Evolutionary conservation across 1,140 invertebrate genomes (phyloP).

Genomic region (Lordiphosa stackelbergi): DNA sequence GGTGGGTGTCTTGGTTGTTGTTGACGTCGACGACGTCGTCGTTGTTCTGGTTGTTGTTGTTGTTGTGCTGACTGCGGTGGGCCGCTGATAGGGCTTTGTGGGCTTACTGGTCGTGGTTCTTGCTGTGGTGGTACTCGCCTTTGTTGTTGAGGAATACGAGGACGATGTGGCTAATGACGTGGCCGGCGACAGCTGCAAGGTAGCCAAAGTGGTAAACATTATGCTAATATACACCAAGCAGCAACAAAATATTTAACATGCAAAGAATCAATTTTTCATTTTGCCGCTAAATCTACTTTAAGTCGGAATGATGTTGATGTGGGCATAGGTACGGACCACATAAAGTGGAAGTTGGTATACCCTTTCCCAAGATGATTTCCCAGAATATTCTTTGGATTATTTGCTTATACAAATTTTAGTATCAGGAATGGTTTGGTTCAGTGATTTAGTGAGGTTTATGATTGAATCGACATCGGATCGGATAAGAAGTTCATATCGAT

Average conservation of each 20-base stretch:
- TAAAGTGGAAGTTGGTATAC: background rate
- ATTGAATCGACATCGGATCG: no score
- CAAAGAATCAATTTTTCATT: constrained; percentile 76
- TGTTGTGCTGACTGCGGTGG: constrained; percentile 21
- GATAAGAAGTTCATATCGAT: no score
- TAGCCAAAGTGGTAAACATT: constrained; percentile 71
- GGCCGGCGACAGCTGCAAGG: constrained; percentile 66
- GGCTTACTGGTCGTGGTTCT: constrained; percentile 31
- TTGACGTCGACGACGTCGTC: constrained; percentile 24
- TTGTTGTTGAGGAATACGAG: constrained; percentile 33
- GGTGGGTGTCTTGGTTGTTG: constrained; percentile 29
- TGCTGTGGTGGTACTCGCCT: constrained; percentile 31
- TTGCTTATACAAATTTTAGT: no score
- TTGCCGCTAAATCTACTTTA: constrained; percentile 55
- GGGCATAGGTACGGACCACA: constrained; percentile 6
- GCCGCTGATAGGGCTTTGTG: constrained; percentile 11
- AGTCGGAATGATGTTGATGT: constrained; percentile 1
- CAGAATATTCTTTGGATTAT: no score
- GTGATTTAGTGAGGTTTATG: no score
- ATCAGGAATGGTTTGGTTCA: no score
- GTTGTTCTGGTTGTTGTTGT: constrained; percentile 36
- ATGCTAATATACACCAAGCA: constrained; percentile 60
- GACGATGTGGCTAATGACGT: constrained; percentile 67
- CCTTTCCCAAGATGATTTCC: background rate
- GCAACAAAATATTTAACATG: constrained; percentile 48